Base-by-base conservation (phyloP, 2,888 invertebrate species). In the Pollenia griseotomentosa region DNA sequence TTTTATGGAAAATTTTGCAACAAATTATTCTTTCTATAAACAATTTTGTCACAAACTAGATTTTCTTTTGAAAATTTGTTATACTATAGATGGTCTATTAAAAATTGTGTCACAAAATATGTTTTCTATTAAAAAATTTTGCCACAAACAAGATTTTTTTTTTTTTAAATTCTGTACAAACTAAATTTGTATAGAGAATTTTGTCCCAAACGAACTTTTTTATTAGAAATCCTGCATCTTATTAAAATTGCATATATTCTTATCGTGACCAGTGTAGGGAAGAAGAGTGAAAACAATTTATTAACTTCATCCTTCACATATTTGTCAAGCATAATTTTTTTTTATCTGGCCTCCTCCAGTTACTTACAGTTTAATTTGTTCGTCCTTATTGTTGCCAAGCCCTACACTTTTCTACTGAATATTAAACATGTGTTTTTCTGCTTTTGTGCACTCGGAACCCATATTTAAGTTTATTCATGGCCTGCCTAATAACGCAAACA, bases 391-490 rank as follows among this genome's bases (percentile, higher is more conserved):
- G 33, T 33, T 33, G 33, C 33, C 33, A 33, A 33, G 6, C 33
- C 33, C 57, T 23, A 11, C 57, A 3, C 2, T 53, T 53, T 53
- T 16, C 6, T 1, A 66, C 46, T 68, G 9, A 68, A 51, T 68
- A 68, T 48, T 68, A 53, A 70, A 70, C 53, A 40, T 70, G 40
- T 40, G 40, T 40, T 70, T 70, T 40, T 40, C 59, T 51, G 48
- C 12, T 46, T 12, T 48, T 48, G 19, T 44, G 46, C 44, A 46
- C 2, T 12, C 10, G n/a, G 9, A 16, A 14, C 2, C 42, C 14
- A 2, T 3, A 44, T 40, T 63, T 40, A 40, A 9, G 7, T 57
- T 8, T 16, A 5, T 11, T 23, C 23, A 33, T 11, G 11, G 57
- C 19, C 19, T 23, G 12, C 2, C 57, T 19, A 57, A 53, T 53